Base-by-base conservation (phyloP, 2,113 vertebrate species). In the Dasyornis broadbenti region DNA sequence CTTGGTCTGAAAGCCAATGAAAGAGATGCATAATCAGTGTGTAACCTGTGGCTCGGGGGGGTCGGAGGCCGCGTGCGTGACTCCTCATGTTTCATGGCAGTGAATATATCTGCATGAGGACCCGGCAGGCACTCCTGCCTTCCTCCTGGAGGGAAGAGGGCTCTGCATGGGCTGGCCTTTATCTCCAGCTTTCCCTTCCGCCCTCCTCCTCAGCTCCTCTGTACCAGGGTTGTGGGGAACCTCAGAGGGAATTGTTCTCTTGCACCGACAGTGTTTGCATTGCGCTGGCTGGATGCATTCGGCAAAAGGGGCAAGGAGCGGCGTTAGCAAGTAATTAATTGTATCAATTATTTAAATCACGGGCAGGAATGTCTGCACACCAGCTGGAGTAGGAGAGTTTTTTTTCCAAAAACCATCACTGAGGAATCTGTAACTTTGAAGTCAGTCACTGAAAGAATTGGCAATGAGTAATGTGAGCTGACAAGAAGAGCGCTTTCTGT, bases 401-500 rank as follows among this genome's bases (percentile, higher is more conserved):
- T 83, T 92, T 63, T 71, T 89, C 91, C 69, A 50, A 59, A 93
- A 70, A 26, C 9, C 42, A 60, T 56, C 73, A 71, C 52, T 30
- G 47, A 89, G 57, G 73, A 92, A 84, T 86, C 61, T 75, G 56
- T 47, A 92, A 53, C 50, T 64, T 86, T 70, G 35, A 78, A 84
- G 84, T 83, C 76, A 73, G 26, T 37, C 65, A 35, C 47, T 80
- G 85, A 77, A 87, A 85, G 78, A 82, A 89, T 3, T 92, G 73
- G 86, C 69, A 87, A 57, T 76, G 77, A 95, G 28, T 82, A 91
- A 95, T 66, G 86, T 61, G 93, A 95, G 53, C 53, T 87, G 81
- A 92, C 89, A 95, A 92, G 66, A 28, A 45, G 22, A 92, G 60
- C 3, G 9, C 56, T 86, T 92, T 92, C 84, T 92, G 84, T 94